These are phyloP conservation scores for Semnopithecus entellus DNA, from an alignment of 2,113 vertebrate species.

Conservation along the genomic window DNA sequence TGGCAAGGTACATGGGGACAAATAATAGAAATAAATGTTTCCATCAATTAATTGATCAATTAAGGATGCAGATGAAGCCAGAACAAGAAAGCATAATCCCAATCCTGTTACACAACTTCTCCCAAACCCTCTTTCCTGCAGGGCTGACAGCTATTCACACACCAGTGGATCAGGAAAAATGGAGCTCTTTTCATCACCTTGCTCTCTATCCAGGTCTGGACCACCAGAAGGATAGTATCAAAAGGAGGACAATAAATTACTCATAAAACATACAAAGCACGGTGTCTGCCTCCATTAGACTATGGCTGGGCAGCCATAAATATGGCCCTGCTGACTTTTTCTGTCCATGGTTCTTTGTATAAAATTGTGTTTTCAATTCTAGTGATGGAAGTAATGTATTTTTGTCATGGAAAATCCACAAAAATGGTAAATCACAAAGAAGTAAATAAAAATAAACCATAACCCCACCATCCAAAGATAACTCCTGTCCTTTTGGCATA, in stretches of 20 bases:
- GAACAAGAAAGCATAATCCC: neutral
- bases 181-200: neutral
- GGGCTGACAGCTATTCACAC: neutral
- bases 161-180: neutral
- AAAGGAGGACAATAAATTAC: conserved; percentile 35
- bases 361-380: conserved; percentile 62
- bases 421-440: conserved; percentile 35
- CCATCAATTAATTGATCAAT: neutral
- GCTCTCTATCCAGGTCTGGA: neutral
- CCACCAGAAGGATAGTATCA: neutral
- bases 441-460: conserved; percentile 40
- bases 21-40: neutral
- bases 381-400: conserved; percentile 56
- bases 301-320: conserved; percentile 11
- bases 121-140: neutral
- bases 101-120: neutral
- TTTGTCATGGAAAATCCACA: conserved; percentile 55
- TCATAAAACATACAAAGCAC: conserved; percentile 12
- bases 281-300: neutral
- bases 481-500: neutral
- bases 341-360: conserved; percentile 4
- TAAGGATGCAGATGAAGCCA: neutral
- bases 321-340: conserved; percentile 14
- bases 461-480: neutral
- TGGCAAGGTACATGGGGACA: neutral